Percentiles rank a stretch among this genome's conserved stretches.
Conservation (phyloP, 30 jellyfish, hydroid and myxozoan species). For the Aurelia aurita region DNA sequence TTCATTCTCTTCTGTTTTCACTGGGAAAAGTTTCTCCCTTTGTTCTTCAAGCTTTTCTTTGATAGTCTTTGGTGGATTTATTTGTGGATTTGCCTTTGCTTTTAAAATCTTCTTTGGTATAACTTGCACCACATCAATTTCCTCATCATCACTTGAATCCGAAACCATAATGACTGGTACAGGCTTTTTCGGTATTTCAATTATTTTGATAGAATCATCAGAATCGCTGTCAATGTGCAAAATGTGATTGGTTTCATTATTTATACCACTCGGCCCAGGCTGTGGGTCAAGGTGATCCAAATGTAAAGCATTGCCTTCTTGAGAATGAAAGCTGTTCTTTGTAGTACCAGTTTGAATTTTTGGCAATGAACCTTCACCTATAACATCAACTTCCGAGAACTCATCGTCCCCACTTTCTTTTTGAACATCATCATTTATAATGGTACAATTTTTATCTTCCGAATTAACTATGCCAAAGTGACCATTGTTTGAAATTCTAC, state of each 20-base stretch:
- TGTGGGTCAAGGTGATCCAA: conserved; percentile 12
- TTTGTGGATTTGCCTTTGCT: background rate
- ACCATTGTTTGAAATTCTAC: background rate
- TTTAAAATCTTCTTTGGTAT: background rate
- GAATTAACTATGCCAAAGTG: too few species aligned
- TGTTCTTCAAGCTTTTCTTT: conserved; percentile 65
- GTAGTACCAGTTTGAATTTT: too few species aligned
- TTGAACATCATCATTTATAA: too few species aligned
- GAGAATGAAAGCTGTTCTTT: too few species aligned
- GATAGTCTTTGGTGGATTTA: conserved; percentile 8
- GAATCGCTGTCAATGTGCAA: conserved; percentile 39
- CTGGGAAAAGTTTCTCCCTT: conserved; percentile 33
- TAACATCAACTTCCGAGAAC: background rate
- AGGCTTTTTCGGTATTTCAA: conserved; percentile 65
- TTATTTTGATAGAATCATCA: conserved; percentile 69
- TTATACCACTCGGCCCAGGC: conserved; percentile 63
- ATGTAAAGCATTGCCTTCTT: background rate
- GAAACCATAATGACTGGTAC: conserved; percentile 49
- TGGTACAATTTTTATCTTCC: too few species aligned
- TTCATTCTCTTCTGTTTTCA: conserved; percentile 37
- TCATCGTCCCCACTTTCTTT: background rate
- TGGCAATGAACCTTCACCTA: background rate
- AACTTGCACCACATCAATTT: conserved; percentile 12
- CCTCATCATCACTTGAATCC: conserved; percentile 62
- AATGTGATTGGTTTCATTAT: background rate